Evolutionary conservation across 2,888 invertebrate species (phyloP).

Genomic region (Callyntrura guangdongensis): DNA sequence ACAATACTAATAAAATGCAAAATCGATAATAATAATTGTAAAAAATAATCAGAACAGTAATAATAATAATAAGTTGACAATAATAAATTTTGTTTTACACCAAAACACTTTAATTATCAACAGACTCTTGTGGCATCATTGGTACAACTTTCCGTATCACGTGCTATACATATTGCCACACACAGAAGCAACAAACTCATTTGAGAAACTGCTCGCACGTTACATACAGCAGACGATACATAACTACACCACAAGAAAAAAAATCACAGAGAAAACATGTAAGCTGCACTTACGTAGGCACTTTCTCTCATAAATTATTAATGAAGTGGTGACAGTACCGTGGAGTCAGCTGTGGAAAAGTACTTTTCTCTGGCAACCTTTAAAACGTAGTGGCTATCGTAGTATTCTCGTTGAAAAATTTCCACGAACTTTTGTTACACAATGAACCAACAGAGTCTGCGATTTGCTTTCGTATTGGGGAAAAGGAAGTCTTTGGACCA

Average conservation of each 20-base stretch:
- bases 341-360: background rate
- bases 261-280: constrained; percentile 19
- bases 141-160: constrained; percentile 44
- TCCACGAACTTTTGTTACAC: constrained; percentile 46
- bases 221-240: background rate
- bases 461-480: constrained; percentile 25
- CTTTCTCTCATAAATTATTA: constrained; percentile 56
- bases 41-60: constrained; percentile 58
- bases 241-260: background rate
- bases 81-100: constrained; percentile 50
- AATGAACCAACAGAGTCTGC: constrained; percentile 72
- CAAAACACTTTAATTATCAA: constrained; percentile 48
- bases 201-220: background rate
- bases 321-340: constrained; percentile 44
- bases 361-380: constrained; percentile 12
- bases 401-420: background rate
- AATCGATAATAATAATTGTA: constrained; percentile 65
- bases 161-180: constrained; percentile 23
- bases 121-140: constrained; percentile 68
- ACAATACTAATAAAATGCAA: constrained; percentile 63
- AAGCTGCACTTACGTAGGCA: constrained; percentile 31
- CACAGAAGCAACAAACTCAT: constrained; percentile 17
- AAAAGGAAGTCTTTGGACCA: constrained; percentile 76
- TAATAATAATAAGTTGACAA: constrained; percentile 44
- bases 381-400: background rate